Evolutionary conservation across 2,888 invertebrate genomes (phyloP).

Genomic region (Shargacucullia verbasci): DNA sequence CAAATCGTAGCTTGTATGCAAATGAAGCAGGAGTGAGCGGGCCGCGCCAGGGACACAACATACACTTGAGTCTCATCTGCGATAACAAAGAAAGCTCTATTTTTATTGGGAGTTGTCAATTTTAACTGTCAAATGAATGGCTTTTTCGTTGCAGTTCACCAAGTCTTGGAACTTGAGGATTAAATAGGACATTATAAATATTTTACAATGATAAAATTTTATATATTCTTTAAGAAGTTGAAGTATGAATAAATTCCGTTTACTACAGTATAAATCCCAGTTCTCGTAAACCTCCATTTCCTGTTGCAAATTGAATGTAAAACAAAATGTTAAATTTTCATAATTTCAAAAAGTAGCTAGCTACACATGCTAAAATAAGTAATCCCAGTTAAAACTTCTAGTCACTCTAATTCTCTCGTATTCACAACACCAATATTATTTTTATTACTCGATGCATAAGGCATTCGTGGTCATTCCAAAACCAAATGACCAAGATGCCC

Average conservation of each 20-base stretch:
- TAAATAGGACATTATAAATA: too few relatives aligned
- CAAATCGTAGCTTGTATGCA: constrained; percentile 89
- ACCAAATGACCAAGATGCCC: constrained; percentile 59
- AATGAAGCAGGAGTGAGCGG: constrained; percentile 75
- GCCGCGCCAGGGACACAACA: constrained; percentile 53
- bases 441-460: constrained; percentile 13
- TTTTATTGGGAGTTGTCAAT: constrained; percentile 67
- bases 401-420: too few relatives aligned
- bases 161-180: constrained; percentile 35
- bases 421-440: constrained; percentile 2
- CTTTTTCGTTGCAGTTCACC: constrained; percentile 24
- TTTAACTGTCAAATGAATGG: constrained; percentile 53
- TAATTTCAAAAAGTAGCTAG: too few relatives aligned
- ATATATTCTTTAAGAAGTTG: too few relatives aligned
- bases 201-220: too few relatives aligned
- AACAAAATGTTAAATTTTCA: too few relatives aligned
- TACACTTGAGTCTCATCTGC: constrained; percentile 62
- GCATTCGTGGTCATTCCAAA: not conserved
- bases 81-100: constrained; percentile 65
- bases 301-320: too few relatives aligned
- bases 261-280: too few relatives aligned
- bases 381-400: too few relatives aligned
- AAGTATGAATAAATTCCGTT: too few relatives aligned
- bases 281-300: too few relatives aligned
- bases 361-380: too few relatives aligned